phyloP scores from a whole-genome alignment of 2,113 vertebrate genomes.

The Poecilia latipinna region DNA sequence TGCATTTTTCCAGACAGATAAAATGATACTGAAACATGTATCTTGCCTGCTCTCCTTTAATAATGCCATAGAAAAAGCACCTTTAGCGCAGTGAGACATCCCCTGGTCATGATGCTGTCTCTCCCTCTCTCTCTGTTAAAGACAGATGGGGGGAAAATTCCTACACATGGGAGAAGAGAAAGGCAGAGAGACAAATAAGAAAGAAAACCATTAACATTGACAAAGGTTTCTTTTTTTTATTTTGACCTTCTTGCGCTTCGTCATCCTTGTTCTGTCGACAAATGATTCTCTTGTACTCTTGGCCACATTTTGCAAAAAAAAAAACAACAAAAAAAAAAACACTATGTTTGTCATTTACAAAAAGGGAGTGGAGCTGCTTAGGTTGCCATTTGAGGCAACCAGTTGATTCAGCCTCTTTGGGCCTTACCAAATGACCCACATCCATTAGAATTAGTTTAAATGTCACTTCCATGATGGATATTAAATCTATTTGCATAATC shows the following conservation, averaged over 20 bases:
- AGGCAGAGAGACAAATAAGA: too few species aligned
- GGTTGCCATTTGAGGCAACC: not conserved
- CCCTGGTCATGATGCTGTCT: not conserved
- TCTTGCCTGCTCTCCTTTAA: conserved; percentile 21
- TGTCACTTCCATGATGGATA: not conserved
- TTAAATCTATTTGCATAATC: not conserved
- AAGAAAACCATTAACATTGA: not conserved
- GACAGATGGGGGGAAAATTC: not conserved
- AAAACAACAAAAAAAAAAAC: too few species aligned
- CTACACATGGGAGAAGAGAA: not conserved
- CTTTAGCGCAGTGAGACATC: conserved; percentile 10
- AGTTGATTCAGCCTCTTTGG: not conserved
- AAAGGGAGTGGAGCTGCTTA: too few species aligned
- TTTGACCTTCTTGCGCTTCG: not conserved
- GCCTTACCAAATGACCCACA: not conserved
- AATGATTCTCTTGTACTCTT: not conserved
- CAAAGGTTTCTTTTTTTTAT: not conserved
- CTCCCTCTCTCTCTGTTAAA: not conserved
- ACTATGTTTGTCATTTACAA: too few species aligned
- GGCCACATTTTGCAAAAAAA: too few species aligned
- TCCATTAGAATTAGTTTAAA: not conserved
- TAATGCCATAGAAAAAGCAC: conserved; percentile 27
- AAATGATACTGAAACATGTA: conserved; percentile 25
- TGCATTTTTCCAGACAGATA: conserved; percentile 33
- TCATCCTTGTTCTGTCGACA: not conserved